Conservation (phyloP, 2,888 invertebrate species). For the Chloromyia formosa region DNA sequence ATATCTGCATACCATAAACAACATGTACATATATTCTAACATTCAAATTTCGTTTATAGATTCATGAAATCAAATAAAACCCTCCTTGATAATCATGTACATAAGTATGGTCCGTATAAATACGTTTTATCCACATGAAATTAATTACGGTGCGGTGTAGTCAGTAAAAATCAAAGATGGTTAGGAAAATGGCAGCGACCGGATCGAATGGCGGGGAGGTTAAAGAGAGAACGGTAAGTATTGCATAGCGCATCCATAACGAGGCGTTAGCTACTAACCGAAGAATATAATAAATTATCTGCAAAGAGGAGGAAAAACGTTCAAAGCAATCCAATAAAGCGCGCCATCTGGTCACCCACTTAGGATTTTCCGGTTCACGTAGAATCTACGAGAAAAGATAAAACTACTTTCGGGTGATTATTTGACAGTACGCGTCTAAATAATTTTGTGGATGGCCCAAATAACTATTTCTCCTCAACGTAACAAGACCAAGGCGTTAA, state of each 20-base stretch:
- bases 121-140: too few relatives aligned
- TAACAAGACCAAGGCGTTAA: too few relatives aligned
- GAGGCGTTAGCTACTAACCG: conserved; percentile 18
- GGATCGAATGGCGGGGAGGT: conserved; percentile 47
- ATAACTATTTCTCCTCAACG: too few relatives aligned
- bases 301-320: conserved; percentile 53
- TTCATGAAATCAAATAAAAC: conserved; percentile 54
- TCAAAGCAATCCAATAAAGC: conserved; percentile 56
- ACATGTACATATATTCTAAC: too few relatives aligned
- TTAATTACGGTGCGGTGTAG: conserved; percentile 29
- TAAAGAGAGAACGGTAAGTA: conserved; percentile 50
- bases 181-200: neutral
- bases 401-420: neutral
- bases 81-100: conserved; percentile 30
- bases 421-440: neutral
- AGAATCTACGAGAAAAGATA: neutral
- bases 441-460: too few relatives aligned
- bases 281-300: conserved; percentile 54
- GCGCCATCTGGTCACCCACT: conserved; percentile 64
- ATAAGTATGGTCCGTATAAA: too few relatives aligned
- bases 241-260: conserved; percentile 8
- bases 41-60: conserved; percentile 52
- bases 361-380: conserved; percentile 53
- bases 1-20: too few relatives aligned
- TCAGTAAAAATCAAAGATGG: neutral